Conservation (phyloP, 2,113 vertebrate species). For the Bothrops jararaca region DNA sequence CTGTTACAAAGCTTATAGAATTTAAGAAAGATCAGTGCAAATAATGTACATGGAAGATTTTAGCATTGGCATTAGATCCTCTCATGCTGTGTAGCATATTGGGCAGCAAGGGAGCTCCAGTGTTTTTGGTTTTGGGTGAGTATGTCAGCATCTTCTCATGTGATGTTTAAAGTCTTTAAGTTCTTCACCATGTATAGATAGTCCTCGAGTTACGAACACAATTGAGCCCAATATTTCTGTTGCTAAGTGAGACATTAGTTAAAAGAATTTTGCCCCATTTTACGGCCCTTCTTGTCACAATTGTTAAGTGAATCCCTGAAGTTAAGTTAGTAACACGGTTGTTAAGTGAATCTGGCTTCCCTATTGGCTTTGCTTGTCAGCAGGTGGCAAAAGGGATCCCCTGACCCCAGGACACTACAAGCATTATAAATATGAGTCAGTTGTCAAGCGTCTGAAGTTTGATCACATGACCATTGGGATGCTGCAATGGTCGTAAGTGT, state of each 20-base stretch:
- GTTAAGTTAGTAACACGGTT: neutral
- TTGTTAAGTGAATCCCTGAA: neutral
- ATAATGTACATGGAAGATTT: neutral
- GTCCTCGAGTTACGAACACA: neutral
- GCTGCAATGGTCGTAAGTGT: neutral
- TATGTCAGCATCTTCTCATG: neutral
- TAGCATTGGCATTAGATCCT: neutral
- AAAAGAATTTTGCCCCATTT: neutral
- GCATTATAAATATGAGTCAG: neutral
- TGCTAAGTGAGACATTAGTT: neutral
- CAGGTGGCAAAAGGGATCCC: neutral
- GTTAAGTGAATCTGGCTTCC: neutral
- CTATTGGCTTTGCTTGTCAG: neutral
- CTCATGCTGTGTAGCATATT: neutral
- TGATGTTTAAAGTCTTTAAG: neutral
- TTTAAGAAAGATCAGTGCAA: neutral
- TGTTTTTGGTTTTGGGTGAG: too few relatives aligned
- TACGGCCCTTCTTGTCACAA: neutral
- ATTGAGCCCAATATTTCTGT: neutral
- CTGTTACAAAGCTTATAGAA: neutral
- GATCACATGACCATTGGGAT: neutral
- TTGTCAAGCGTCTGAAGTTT: neutral
- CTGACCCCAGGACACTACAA: neutral
- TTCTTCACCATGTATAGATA: neutral
- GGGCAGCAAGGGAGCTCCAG: too few relatives aligned